Percentiles rank a stretch among this genome's conserved stretches.
phyloP scores from a whole-genome alignment of 2,888 invertebrate species.

The Syritta pipiens region DNA sequence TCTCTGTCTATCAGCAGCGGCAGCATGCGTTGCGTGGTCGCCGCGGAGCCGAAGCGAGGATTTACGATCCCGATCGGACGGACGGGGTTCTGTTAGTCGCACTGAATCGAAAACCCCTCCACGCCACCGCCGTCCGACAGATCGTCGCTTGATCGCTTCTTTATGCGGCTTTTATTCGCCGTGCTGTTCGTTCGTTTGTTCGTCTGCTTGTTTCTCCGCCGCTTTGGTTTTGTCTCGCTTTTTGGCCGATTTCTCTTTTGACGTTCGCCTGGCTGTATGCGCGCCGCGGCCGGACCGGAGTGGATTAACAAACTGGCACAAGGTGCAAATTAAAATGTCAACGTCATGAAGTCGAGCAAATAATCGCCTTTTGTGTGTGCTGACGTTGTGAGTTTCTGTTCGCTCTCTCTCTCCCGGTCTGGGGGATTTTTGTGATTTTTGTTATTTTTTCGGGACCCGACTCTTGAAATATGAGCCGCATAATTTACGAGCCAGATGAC shows the following conservation, averaged over 20 bases:
- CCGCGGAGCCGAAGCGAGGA: slow-evolving; percentile 50
- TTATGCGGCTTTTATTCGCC: slow-evolving; percentile 42
- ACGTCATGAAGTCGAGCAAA: slow-evolving; percentile 69
- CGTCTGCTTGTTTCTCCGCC: slow-evolving; percentile 1
- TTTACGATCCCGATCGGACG: slow-evolving; percentile 51
- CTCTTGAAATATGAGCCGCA: slow-evolving; percentile 66
- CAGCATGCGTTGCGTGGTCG: slow-evolving; percentile 35
- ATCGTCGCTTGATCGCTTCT: slow-evolving; percentile 37
- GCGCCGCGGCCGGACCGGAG: not conserved
- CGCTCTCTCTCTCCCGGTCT: not conserved
- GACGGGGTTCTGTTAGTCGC: slow-evolving; percentile 18
- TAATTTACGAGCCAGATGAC: slow-evolving; percentile 54
- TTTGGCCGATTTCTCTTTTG: slow-evolving; percentile 9
- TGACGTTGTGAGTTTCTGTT: not conserved
- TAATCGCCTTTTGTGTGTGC: slow-evolving; percentile 61
- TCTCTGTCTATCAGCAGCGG: slow-evolving; percentile 49
- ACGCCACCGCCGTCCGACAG: not conserved
- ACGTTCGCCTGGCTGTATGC: slow-evolving; percentile 8
- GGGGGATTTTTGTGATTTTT: slow-evolving; percentile 37
- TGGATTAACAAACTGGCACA: slow-evolving; percentile 68
- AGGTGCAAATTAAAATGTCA: slow-evolving; percentile 70
- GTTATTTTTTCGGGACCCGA: slow-evolving; percentile 52
- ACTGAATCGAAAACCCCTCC: too few relatives aligned
- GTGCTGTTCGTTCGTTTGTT: slow-evolving; percentile 13
- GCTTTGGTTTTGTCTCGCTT: slow-evolving; percentile 25